A percentile compares a stretch with the other conserved stretches of the same genome.
phyloP scores from a whole-genome alignment of 1,140 invertebrate species.

The Aphelinus atriplicis region DNA sequence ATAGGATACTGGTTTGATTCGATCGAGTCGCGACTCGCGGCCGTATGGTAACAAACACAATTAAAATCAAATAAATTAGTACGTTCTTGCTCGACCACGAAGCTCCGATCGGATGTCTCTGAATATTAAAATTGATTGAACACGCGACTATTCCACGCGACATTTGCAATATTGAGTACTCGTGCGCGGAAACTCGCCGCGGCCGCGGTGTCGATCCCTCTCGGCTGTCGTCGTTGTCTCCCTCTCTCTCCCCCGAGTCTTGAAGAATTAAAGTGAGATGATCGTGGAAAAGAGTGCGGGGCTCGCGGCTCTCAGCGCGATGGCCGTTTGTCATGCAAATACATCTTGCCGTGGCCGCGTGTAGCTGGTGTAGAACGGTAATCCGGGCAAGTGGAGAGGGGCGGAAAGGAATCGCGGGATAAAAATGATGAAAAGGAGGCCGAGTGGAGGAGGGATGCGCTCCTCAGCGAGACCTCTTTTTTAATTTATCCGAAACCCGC shows the following conservation, averaged over 20 bases:
- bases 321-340: constrained; percentile 59
- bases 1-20: no score
- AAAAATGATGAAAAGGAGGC: constrained; percentile 40
- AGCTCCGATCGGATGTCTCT: no score
- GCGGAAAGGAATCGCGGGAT: constrained; percentile 8
- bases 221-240: neutral
- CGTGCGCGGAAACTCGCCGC: no score
- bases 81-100: no score
- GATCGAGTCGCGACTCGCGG: no score
- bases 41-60: no score
- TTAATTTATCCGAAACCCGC: constrained; percentile 54
- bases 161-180: no score
- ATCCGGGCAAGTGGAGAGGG: constrained; percentile 42
- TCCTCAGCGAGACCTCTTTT: constrained; percentile 37
- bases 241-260: neutral
- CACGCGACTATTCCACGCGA: no score
- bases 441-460: neutral
- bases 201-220: no score
- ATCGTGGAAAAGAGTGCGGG: neutral
- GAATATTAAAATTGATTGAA: no score
- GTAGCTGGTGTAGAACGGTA: constrained; percentile 49
- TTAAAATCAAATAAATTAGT: no score
- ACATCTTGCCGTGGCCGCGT: constrained; percentile 31
- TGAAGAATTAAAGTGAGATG: constrained; percentile 19
- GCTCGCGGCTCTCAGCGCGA: neutral